Percentiles rank a stretch among this genome's conserved stretches.
These are phyloP conservation scores for Drosophila insularis DNA, from an alignment of 1,140 invertebrate species.

Conservation along the genomic window DNA sequence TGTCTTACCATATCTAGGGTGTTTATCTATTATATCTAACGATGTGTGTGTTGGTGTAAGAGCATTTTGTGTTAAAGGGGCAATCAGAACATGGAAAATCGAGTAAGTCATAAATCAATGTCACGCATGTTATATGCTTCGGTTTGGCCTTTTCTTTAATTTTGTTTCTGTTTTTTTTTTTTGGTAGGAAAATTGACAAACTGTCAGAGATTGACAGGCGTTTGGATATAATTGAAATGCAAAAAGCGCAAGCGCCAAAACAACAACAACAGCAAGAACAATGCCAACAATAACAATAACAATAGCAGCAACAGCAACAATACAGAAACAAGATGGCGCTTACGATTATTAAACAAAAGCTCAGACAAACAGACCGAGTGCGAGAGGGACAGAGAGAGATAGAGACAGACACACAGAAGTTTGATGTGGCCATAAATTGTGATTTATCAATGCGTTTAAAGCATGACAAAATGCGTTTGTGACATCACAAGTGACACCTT, in stretches of 20 bases:
- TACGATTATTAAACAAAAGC: conserved; percentile 70
- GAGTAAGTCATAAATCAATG: conserved; percentile 73
- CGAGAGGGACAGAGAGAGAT: background rate
- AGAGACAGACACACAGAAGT: conserved; percentile 15
- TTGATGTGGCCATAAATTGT: conserved; percentile 52
- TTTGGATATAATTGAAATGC: conserved; percentile 80
- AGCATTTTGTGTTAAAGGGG: conserved; percentile 18
- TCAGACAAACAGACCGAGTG: background rate
- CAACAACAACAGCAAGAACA: conserved; percentile 44
- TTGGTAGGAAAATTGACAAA: conserved; percentile 71
- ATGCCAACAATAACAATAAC: conserved; percentile 43
- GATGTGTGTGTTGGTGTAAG: background rate
- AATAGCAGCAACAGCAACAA: conserved; percentile 34
- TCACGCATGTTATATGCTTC: conserved; percentile 30
- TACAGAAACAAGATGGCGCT: conserved; percentile 73
- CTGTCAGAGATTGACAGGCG: conserved; percentile 80
- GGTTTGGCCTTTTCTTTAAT: background rate
- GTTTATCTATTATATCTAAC: background rate
- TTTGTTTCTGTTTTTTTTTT: background rate
- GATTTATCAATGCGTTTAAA: conserved; percentile 63
- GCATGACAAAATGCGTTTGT: conserved; percentile 68
- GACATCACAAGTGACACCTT: conserved; percentile 44
- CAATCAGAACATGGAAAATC: conserved; percentile 45
- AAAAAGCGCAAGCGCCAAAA: conserved; percentile 80
- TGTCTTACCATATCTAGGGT: background rate